These are phyloP conservation scores for Incurvaria masculella DNA, from an alignment of 2,888 invertebrate species.

Conservation along the genomic window DNA sequence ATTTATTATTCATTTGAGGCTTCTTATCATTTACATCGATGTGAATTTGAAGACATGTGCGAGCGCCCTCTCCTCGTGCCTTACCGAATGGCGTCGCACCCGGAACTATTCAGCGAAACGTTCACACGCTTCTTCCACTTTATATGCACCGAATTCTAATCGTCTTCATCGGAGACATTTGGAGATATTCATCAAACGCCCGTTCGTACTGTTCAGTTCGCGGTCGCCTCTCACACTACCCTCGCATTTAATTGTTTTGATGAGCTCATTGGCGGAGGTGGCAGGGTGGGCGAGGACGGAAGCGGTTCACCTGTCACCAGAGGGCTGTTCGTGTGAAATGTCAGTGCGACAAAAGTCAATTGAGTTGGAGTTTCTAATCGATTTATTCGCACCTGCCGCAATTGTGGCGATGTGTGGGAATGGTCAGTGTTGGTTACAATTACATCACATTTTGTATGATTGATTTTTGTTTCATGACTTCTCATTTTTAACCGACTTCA, in stretches of 20 bases:
- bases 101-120: background rate
- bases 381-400: no score
- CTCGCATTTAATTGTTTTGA: no score
- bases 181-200: background rate
- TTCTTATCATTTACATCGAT: background rate
- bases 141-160: no score
- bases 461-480: no score
- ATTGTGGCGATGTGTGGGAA: no score
- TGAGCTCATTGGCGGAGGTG: no score
- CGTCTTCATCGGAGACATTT: background rate
- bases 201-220: background rate
- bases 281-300: no score
- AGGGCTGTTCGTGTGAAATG: background rate
- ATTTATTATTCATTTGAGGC: conserved; percentile 38
- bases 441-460: no score
- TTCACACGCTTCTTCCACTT: background rate
- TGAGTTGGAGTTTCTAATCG: background rate
- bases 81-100: background rate
- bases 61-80: background rate
- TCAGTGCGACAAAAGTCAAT: background rate
- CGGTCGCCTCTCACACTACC: no score
- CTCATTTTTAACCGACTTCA: no score
- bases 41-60: background rate
- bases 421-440: no score
- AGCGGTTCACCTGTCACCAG: background rate